Evolutionary conservation across 2,113 vertebrate genomes (phyloP).

Genomic region (Microcebus murinus): DNA sequence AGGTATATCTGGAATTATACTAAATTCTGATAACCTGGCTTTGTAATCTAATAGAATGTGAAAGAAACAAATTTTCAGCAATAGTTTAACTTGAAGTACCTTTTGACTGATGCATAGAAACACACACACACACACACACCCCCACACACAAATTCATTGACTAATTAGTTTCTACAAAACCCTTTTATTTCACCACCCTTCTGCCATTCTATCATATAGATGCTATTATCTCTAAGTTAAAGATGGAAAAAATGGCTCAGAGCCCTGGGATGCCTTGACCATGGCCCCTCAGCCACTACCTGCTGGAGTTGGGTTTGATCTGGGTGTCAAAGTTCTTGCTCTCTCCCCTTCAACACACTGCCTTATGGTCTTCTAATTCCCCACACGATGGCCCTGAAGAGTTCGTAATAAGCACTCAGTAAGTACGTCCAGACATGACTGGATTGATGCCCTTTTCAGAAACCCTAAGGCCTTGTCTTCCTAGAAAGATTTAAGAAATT

Average conservation of each 20-base stretch:
- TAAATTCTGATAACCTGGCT: background rate
- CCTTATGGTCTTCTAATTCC: background rate
- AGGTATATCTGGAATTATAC: background rate
- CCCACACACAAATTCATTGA: background rate
- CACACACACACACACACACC: background rate
- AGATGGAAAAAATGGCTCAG: background rate
- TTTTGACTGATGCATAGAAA: background rate
- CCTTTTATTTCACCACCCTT: background rate
- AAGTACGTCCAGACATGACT: background rate
- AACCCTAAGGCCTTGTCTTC: background rate
- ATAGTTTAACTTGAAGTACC: background rate
- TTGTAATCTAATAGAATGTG: background rate
- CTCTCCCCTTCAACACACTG: background rate
- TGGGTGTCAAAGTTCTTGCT: background rate
- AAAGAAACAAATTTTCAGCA: background rate
- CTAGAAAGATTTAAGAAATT: background rate
- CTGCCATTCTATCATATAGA: background rate
- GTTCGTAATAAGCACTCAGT: background rate
- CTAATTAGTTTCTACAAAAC: background rate
- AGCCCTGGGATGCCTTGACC: background rate
- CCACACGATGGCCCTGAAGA: background rate
- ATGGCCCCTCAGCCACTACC: background rate
- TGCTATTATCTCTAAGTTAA: background rate
- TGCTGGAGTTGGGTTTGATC: background rate
- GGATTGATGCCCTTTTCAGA: background rate